Conservation (phyloP, 1,140 invertebrate genomes). For the Drosophila mauritiana region DNA sequence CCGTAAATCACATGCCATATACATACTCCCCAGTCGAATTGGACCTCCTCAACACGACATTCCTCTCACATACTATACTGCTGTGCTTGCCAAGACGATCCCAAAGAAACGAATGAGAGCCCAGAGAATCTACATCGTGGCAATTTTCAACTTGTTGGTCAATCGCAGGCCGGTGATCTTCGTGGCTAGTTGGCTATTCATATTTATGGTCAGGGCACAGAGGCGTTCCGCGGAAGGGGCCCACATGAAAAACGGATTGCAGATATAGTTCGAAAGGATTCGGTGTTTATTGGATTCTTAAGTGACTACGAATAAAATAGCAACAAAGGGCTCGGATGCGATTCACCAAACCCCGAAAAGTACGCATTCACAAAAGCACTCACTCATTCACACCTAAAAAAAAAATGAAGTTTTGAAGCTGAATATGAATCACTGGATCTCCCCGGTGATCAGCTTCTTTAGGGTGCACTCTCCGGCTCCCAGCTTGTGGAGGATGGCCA, state of each 20-base stretch:
- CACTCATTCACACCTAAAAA: slow-evolving; percentile 15
- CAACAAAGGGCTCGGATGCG: slow-evolving; percentile 11
- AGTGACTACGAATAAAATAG: slow-evolving; percentile 47
- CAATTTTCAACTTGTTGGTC: slow-evolving; percentile 52
- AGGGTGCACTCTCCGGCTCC: slow-evolving; percentile 84
- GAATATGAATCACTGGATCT: slow-evolving; percentile 55
- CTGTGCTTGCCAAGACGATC: slow-evolving; percentile 16
- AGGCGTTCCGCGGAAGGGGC: not conserved
- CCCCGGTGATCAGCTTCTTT: slow-evolving; percentile 83
- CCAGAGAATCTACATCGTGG: slow-evolving; percentile 1
- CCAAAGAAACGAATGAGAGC: not conserved
- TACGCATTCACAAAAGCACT: slow-evolving; percentile 12
- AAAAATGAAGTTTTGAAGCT: not conserved
- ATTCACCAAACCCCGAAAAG: not conserved
- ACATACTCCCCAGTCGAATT: not conserved
- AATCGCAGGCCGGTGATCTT: slow-evolving; percentile 34
- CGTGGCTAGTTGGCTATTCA: slow-evolving; percentile 20
- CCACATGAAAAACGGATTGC: too few relatives aligned
- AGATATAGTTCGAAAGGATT: slow-evolving; percentile 2
- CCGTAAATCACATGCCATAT: not conserved
- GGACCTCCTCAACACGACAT: too few relatives aligned
- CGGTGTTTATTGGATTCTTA: slow-evolving; percentile 51
- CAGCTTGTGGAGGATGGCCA: slow-evolving; percentile 83
- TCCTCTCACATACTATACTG: not conserved
- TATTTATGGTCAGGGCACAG: not conserved